Evolutionary conservation across 1,140 invertebrate species (phyloP).

Genomic region (Anthonomus grandis): DNA sequence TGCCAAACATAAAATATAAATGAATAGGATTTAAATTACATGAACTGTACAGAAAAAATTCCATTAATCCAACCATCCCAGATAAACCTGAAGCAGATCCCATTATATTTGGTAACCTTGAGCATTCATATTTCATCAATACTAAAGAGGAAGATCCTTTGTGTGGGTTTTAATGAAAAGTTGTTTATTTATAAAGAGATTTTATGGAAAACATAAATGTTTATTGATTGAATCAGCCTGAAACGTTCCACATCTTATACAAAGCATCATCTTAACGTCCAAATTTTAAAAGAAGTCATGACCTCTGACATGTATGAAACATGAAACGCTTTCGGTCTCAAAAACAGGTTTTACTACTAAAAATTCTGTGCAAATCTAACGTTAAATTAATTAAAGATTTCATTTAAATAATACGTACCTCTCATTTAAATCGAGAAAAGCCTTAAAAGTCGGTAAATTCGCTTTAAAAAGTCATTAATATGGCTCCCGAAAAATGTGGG

Average conservation of each 20-base stretch:
- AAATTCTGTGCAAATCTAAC: conserved; percentile 1
- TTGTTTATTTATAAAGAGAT: too few species aligned
- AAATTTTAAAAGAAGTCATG: conserved; percentile 30
- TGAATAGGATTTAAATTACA: too few species aligned
- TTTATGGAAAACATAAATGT: not conserved
- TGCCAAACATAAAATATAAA: too few species aligned
- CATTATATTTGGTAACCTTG: conserved; percentile 33
- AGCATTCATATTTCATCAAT: conserved; percentile 32
- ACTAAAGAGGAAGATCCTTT: conserved; percentile 1
- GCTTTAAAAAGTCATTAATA: conserved; percentile 41
- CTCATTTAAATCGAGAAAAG: conserved; percentile 38
- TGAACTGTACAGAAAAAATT: too few species aligned
- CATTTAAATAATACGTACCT: too few species aligned
- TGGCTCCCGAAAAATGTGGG: conserved; percentile 41
- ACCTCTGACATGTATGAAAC: conserved; percentile 38
- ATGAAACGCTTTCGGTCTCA: conserved; percentile 25
- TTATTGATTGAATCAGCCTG: not conserved
- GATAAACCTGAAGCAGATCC: too few species aligned
- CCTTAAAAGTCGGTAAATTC: conserved; percentile 27
- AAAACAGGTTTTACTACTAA: conserved; percentile 17
- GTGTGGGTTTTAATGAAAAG: not conserved
- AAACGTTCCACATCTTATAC: conserved; percentile 6
- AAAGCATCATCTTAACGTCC: conserved; percentile 19
- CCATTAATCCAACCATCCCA: too few species aligned
- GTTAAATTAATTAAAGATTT: not conserved